Conservation (phyloP, 2,113 vertebrate species). For the Pseudorasbora parva region DNA sequence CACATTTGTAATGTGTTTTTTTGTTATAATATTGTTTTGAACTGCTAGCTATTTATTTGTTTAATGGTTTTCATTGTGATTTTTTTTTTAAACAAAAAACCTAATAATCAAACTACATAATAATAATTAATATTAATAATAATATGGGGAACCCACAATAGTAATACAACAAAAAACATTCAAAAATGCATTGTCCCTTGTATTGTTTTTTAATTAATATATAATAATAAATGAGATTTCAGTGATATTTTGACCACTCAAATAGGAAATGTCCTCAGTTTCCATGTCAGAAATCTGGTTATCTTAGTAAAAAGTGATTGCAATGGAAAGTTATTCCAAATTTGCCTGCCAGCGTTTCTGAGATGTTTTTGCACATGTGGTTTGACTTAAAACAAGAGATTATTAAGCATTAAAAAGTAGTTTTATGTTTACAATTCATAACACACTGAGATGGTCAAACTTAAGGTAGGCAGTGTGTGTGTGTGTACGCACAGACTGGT, state of each 20-base stretch:
- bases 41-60: no score
- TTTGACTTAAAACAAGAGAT: constrained; percentile 1
- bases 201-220: no score
- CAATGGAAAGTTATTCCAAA: not conserved
- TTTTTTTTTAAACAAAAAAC: no score
- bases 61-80: no score
- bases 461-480: not conserved
- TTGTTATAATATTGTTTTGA: no score
- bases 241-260: not conserved
- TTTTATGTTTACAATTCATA: not conserved
- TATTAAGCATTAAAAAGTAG: not conserved
- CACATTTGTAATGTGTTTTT: no score
- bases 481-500: constrained; percentile 42
- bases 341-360: not conserved
- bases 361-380: not conserved
- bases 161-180: no score
- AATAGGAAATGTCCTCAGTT: not conserved
- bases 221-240: no score
- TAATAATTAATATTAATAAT: no score
- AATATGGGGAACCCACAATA: no score
- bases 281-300: not conserved
- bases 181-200: no score
- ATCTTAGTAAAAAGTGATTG: not conserved
- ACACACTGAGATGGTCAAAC: not conserved
- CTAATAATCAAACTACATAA: no score